Conservation (phyloP, 2,113 vertebrate genomes). For the Piprites chloris region DNA sequence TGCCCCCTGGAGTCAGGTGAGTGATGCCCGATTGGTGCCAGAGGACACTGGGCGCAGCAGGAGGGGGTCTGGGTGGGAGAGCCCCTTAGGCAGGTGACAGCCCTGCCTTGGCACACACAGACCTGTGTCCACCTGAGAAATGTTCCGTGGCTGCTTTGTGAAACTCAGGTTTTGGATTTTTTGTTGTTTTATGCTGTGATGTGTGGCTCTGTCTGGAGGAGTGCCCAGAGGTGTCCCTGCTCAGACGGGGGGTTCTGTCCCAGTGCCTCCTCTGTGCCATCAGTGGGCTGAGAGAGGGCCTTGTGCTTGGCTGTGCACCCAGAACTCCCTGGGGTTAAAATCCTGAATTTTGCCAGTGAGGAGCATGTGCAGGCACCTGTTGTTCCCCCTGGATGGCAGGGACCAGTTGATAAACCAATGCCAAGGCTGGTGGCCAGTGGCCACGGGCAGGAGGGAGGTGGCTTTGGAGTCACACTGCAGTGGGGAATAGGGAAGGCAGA, state of each 20-base stretch:
- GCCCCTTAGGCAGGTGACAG: neutral
- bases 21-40: fast-evolving
- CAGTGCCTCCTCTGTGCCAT: too few relatives aligned
- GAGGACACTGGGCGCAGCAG: neutral
- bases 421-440: neutral
- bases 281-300: fast-evolving
- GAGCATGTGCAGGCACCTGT: fast-evolving
- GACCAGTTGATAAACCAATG: fast-evolving
- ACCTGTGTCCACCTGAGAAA: fast-evolving
- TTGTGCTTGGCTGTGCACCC: fast-evolving
- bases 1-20: neutral
- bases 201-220: fast-evolving
- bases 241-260: fast-evolving
- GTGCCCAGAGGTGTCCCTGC: neutral
- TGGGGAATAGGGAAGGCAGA: neutral
- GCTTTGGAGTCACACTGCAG: neutral
- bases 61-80: fast-evolving
- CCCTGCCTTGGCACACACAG: neutral
- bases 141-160: neutral
- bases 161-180: neutral
- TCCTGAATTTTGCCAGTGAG: neutral
- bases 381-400: fast-evolving
- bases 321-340: neutral
- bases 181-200: neutral
- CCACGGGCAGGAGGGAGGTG: too few relatives aligned